Conservation (phyloP, 2,113 vertebrate species). For the Procavia capensis region DNA sequence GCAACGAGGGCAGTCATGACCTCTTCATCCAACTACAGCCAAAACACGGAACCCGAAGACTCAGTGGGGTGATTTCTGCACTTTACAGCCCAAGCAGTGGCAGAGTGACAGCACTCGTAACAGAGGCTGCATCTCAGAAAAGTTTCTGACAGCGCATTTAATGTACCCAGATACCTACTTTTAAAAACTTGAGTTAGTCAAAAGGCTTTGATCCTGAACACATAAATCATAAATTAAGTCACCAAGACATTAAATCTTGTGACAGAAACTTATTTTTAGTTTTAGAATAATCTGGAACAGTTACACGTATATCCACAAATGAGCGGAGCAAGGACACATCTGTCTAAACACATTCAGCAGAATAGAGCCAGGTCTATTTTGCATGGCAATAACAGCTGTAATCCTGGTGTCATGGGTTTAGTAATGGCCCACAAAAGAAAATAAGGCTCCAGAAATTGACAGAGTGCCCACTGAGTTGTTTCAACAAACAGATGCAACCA, state of each 20-base stretch:
- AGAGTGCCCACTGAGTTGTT: too few relatives aligned
- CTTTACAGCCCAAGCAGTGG: neutral
- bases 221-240: neutral
- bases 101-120: rapidly evolving
- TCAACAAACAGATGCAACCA: too few relatives aligned
- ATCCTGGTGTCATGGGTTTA: neutral
- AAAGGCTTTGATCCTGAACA: neutral
- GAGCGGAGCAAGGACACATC: neutral
- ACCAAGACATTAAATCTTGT: neutral
- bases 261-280: neutral
- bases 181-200: neutral
- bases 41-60: neutral
- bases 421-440: neutral
- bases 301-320: neutral
- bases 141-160: rapidly evolving
- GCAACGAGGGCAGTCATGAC: neutral
- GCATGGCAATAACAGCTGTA: neutral
- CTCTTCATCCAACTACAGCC: neutral
- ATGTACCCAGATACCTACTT: neutral
- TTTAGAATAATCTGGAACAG: neutral
- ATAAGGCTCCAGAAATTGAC: too few relatives aligned
- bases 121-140: neutral
- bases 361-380: neutral
- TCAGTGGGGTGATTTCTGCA: neutral
- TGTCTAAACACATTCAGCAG: neutral